Conservation (phyloP, 2,797 vertebrate genomes). For the Cyprinella venusta region DNA sequence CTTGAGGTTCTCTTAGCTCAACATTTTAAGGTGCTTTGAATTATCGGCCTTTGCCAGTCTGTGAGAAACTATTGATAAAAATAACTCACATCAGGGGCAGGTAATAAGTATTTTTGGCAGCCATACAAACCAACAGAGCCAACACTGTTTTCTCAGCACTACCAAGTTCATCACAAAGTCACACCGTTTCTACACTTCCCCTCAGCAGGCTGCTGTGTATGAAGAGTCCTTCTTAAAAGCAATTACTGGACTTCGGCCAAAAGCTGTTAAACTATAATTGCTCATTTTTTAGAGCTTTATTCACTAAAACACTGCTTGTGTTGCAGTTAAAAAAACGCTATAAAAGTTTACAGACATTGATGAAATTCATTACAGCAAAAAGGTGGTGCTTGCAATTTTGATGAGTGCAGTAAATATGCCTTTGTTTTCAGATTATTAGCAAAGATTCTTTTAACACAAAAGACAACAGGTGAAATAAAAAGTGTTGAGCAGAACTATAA, state of each 20-base stretch:
- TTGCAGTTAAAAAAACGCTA: not conserved
- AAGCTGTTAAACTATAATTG: conserved; percentile 29
- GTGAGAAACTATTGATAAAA: conserved; percentile 53
- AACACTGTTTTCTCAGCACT: conserved; percentile 48
- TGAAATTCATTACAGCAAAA: conserved; percentile 5
- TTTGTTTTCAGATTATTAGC: not conserved
- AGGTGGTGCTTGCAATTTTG: not conserved
- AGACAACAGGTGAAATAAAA: conserved; percentile 6
- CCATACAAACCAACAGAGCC: conserved; percentile 37
- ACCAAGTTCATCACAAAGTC: conserved; percentile 54
- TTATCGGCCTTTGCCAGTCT: conserved; percentile 40
- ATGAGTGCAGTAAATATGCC: not conserved
- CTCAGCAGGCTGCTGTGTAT: not conserved
- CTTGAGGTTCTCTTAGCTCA: not conserved
- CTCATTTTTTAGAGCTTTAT: conserved; percentile 32
- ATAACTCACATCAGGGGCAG: conserved; percentile 47
- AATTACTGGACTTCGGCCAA: conserved; percentile 36
- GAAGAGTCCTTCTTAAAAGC: conserved; percentile 24
- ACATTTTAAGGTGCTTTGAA: conserved; percentile 33
- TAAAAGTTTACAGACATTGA: conserved; percentile 18
- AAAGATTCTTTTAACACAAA: not conserved
- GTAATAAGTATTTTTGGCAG: conserved; percentile 54
- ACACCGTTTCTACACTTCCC: conserved; percentile 26
- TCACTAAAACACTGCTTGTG: conserved; percentile 10
- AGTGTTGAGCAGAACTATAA: not conserved